These are phyloP conservation scores for Netelia virgata DNA, from an alignment of 2,888 invertebrate species.

Conservation along the genomic window DNA sequence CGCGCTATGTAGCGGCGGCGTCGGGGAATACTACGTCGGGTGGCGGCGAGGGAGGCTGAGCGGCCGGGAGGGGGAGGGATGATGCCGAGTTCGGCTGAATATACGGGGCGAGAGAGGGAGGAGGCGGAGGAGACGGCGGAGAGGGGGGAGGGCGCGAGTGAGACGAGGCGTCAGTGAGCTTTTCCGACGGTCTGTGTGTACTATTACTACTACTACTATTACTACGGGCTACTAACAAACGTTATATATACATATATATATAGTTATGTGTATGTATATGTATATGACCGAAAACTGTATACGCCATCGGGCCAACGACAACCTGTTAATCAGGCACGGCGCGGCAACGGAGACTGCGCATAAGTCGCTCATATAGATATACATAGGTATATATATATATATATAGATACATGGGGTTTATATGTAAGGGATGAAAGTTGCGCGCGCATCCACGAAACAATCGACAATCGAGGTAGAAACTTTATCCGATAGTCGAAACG, in stretches of 20 bases:
- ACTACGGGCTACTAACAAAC: neutral
- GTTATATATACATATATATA: neutral
- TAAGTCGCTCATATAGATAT: neutral
- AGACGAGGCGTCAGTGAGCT: slow-evolving; percentile 11
- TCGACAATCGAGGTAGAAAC: neutral
- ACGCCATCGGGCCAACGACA: slow-evolving; percentile 60
- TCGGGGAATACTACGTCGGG: neutral
- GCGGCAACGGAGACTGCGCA: slow-evolving; percentile 42
- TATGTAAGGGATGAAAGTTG: neutral
- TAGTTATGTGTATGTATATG: too few relatives aligned
- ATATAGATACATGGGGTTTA: neutral
- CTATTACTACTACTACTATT: neutral
- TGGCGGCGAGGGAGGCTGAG: neutral
- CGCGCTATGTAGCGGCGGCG: neutral
- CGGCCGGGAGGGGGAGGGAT: neutral
- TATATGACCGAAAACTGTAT: neutral
- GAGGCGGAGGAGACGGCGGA: slow-evolving; percentile 1
- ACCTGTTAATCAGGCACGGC: slow-evolving; percentile 70
- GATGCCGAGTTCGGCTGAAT: neutral
- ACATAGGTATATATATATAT: neutral
- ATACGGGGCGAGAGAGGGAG: neutral
- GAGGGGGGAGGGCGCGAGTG: slow-evolving; percentile 13
- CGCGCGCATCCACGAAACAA: neutral
- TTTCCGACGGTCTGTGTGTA: slow-evolving; percentile 2
- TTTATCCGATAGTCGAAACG: neutral